Evolutionary conservation across 2,888 invertebrate species (phyloP).

Genomic region (Subacronicta megacephala): DNA sequence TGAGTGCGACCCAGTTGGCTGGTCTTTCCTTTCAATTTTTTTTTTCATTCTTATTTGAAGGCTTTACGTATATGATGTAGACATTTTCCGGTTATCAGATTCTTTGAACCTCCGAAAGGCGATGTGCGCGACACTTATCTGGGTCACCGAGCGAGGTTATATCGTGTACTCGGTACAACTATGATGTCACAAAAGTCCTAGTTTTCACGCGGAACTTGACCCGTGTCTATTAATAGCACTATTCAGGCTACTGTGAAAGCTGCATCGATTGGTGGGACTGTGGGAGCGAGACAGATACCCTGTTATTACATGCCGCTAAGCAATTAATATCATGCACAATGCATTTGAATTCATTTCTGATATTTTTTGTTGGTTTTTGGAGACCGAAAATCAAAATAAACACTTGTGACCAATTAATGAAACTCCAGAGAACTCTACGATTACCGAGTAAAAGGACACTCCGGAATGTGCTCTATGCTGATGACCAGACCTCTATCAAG

Average conservation of each 20-base stretch:
- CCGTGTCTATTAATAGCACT: slow-evolving; percentile 47
- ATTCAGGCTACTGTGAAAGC: slow-evolving; percentile 17
- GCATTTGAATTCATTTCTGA: neutral
- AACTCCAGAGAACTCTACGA: too few species aligned
- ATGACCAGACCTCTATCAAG: too few species aligned
- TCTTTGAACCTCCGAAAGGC: slow-evolving; percentile 45
- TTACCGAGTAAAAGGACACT: too few species aligned
- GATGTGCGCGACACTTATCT: slow-evolving; percentile 53
- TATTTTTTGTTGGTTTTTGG: too few species aligned
- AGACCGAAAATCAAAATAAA: too few species aligned
- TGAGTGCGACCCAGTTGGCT: neutral
- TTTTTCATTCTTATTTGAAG: neutral
- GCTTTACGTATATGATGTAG: too few species aligned
- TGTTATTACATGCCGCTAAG: slow-evolving; percentile 1
- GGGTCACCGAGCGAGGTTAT: slow-evolving; percentile 72
- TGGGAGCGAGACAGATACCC: neutral
- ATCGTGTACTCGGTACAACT: slow-evolving; percentile 58
- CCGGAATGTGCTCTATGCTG: too few species aligned
- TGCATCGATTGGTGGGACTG: slow-evolving; percentile 17
- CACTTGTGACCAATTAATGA: too few species aligned
- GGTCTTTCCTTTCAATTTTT: neutral
- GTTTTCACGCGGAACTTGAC: slow-evolving; percentile 70
- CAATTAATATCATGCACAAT: too few species aligned
- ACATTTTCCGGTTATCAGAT: slow-evolving; percentile 34
- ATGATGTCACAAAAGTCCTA: slow-evolving; percentile 76